Evolutionary conservation across 2,113 vertebrate species (phyloP).

Genomic region (Arenaria interpres): DNA sequence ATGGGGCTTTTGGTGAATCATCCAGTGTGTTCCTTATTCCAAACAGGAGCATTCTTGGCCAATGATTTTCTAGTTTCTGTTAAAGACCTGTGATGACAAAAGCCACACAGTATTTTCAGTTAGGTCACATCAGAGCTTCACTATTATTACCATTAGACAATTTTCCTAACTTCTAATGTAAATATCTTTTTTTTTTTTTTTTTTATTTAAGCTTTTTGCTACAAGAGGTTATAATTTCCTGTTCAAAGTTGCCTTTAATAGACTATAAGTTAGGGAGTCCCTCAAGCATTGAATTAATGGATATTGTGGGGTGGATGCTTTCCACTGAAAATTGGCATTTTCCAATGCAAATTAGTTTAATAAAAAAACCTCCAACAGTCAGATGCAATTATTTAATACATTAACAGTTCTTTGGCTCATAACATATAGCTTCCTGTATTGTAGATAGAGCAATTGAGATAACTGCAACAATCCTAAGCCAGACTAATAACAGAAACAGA

Average conservation of each 20-base stretch:
- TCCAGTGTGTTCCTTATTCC: fast-evolving
- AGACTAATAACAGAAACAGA: not conserved
- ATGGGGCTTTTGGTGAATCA: not conserved
- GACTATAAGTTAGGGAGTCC: not conserved
- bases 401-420: not conserved
- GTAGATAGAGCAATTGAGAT: not conserved
- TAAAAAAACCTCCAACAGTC: not conserved
- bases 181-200: not conserved
- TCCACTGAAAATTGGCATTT: not conserved
- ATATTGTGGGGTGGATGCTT: not conserved
- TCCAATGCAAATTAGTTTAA: not conserved
- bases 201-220: not conserved
- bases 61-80: not conserved
- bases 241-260: not conserved
- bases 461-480: not conserved
- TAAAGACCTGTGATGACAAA: not conserved
- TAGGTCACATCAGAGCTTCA: not conserved
- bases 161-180: not conserved
- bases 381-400: not conserved
- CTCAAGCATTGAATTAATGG: not conserved
- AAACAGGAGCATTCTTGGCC: not conserved
- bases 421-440: not conserved
- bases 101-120: not conserved
- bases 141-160: not conserved
- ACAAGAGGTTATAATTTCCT: not conserved